Evolutionary conservation across 37 sponge, comb jelly and placozoan genomes (phyloP).

Genomic region (Halisarca cf. caerulea): DNA sequence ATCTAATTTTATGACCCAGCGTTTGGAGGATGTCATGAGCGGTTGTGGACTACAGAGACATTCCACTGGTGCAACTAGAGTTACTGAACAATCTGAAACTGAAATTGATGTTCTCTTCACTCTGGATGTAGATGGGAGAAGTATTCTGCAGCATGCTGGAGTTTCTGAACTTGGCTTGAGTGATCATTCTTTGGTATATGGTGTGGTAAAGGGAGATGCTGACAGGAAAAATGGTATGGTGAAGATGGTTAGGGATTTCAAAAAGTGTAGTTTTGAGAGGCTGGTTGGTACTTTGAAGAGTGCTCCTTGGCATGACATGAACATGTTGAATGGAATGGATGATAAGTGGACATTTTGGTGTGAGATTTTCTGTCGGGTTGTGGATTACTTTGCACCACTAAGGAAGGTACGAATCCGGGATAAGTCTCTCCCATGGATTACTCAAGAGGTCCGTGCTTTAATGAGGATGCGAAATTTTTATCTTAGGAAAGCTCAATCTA

Average conservation of each 20-base stretch:
- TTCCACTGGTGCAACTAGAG: slow-evolving; percentile 9
- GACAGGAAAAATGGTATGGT: background rate
- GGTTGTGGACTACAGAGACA: slow-evolving; percentile 13
- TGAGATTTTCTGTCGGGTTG: background rate
- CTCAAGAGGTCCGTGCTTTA: background rate
- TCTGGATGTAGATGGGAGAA: background rate
- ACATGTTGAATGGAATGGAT: slow-evolving; percentile 25
- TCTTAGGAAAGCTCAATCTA: background rate
- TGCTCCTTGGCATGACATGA: slow-evolving; percentile 38
- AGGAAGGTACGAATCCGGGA: slow-evolving; percentile 23
- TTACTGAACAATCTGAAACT: slow-evolving; percentile 15
- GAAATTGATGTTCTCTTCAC: background rate
- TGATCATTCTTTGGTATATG: slow-evolving; percentile 31
- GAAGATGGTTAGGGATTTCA: slow-evolving; percentile 1
- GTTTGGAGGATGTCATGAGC: background rate
- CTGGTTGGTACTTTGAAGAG: slow-evolving; percentile 2
- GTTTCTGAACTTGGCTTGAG: background rate
- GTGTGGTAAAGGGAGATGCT: background rate
- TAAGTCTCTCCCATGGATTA: slow-evolving; percentile 38
- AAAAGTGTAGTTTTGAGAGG: background rate
- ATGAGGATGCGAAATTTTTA: slow-evolving; percentile 1
- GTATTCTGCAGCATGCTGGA: background rate
- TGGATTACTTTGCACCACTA: slow-evolving; percentile 11
- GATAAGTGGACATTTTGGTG: slow-evolving; percentile 45
- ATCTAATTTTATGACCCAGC: background rate